A percentile compares a stretch with the other conserved stretches of the same genome.
Conservation (phyloP, 1,140 invertebrate genomes). For the Maconellicoccus hirsutus region DNA sequence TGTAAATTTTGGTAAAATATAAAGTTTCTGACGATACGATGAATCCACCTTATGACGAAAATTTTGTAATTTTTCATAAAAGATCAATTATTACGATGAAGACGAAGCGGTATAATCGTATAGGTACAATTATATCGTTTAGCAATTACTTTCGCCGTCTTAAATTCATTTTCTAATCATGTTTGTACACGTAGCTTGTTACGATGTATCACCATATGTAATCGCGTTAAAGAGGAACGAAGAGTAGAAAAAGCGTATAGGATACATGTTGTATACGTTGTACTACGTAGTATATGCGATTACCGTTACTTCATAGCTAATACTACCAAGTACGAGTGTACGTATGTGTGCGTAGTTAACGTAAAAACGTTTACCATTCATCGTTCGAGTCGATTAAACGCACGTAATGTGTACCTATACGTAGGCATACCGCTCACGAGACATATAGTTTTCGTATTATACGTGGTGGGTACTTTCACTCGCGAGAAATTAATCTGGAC, state of each 20-base stretch:
- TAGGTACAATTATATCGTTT: neutral
- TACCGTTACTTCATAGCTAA: neutral
- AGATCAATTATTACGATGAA: no score
- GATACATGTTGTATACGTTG: neutral
- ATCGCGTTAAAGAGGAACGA: no score
- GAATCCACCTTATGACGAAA: no score
- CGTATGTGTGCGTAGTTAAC: no score
- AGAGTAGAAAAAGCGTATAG: no score
- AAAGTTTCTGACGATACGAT: no score
- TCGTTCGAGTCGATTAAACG: neutral
- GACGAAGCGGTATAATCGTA: no score
- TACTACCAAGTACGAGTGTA: no score
- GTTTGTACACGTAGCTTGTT: neutral
- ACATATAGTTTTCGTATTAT: neutral
- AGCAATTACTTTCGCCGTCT: neutral
- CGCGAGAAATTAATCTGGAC: no score
- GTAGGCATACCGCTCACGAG: neutral
- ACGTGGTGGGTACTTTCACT: neutral
- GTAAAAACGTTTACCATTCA: neutral
- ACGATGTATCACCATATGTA: neutral
- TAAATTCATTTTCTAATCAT: neutral
- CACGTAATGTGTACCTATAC: neutral
- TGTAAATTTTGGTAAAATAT: no score
- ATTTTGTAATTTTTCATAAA: no score
- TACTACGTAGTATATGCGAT: neutral